Percentiles rank a stretch among this genome's conserved stretches.
phyloP scores from a whole-genome alignment of 2,113 vertebrate genomes.

The Engraulis encrasicolus region DNA sequence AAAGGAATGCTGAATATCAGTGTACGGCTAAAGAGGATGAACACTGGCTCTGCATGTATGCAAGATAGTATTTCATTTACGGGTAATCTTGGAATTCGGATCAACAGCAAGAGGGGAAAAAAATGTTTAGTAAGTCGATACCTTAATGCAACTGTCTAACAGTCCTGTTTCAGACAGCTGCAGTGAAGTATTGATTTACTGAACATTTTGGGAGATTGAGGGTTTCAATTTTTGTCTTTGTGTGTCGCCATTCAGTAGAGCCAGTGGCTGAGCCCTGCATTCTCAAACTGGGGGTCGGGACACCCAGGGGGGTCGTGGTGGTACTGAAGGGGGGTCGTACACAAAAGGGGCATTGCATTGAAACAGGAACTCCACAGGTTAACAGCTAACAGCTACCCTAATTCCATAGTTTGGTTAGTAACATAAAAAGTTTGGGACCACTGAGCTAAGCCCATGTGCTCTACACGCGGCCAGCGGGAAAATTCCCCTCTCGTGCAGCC shows the following conservation, averaged over 20 bases:
- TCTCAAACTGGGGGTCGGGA: no score
- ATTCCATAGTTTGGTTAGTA: no score
- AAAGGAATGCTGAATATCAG: not conserved
- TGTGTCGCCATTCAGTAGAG: not conserved
- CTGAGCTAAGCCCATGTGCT: not conserved
- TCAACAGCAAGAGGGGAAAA: not conserved
- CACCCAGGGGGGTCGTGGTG: no score
- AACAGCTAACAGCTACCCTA: no score
- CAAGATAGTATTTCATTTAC: not conserved
- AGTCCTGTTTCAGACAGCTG: not conserved
- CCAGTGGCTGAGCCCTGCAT: no score
- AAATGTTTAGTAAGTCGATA: not conserved
- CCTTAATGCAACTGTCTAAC: constrained; percentile 5
- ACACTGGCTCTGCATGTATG: not conserved
- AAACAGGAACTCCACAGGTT: no score
- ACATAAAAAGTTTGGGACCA: no score
- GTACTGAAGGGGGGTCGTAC: no score
- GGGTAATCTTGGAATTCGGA: not conserved
- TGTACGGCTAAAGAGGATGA: not conserved
- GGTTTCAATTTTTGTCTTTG: not conserved
- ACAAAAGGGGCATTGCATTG: no score
- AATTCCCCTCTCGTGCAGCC: not conserved
- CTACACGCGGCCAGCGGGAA: not conserved
- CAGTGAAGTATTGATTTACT: constrained; percentile 6
- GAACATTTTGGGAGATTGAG: not conserved